phyloP scores from a whole-genome alignment of 2,888 invertebrate genomes.

The Leucania comma region DNA sequence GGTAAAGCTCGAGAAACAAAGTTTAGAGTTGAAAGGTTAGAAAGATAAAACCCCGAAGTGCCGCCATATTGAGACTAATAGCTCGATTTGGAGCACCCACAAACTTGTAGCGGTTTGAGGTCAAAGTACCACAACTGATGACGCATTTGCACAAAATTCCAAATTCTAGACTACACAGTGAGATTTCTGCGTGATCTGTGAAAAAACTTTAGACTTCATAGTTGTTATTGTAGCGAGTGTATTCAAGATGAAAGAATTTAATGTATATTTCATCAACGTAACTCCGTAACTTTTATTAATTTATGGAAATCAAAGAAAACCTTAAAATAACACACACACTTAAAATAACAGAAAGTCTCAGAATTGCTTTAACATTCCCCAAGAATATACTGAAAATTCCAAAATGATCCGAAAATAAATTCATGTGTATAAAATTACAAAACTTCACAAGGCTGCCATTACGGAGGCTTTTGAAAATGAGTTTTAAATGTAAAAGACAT shows the following conservation, averaged over 20 bases:
- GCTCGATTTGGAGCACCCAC: slow-evolving; percentile 45
- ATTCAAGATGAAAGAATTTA: background rate
- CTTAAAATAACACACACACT: background rate
- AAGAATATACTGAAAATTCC: background rate
- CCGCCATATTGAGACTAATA: slow-evolving; percentile 53
- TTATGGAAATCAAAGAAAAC: background rate
- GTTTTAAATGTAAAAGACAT: slow-evolving; percentile 20
- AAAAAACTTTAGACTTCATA: slow-evolving; percentile 5
- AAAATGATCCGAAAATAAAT: slow-evolving; percentile 12
- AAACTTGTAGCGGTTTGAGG: slow-evolving; percentile 52
- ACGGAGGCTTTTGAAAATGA: slow-evolving; percentile 10
- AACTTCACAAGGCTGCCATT: slow-evolving; percentile 10
- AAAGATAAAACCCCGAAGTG: slow-evolving; percentile 36
- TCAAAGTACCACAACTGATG: slow-evolving; percentile 28
- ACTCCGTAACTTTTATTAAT: background rate
- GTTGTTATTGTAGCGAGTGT: background rate
- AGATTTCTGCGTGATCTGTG: slow-evolving; percentile 2
- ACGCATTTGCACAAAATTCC: slow-evolving; percentile 43
- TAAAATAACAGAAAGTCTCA: background rate
- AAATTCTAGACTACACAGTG: slow-evolving; percentile 15
- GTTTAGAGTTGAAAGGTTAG: slow-evolving; percentile 36
- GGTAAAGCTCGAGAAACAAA: slow-evolving; percentile 22
- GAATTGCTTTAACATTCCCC: background rate
- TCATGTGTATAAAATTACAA: background rate
- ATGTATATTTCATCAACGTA: background rate